These are phyloP conservation scores for Nautilus pompilius DNA, from an alignment of 1,140 invertebrate species.

Conservation along the genomic window DNA sequence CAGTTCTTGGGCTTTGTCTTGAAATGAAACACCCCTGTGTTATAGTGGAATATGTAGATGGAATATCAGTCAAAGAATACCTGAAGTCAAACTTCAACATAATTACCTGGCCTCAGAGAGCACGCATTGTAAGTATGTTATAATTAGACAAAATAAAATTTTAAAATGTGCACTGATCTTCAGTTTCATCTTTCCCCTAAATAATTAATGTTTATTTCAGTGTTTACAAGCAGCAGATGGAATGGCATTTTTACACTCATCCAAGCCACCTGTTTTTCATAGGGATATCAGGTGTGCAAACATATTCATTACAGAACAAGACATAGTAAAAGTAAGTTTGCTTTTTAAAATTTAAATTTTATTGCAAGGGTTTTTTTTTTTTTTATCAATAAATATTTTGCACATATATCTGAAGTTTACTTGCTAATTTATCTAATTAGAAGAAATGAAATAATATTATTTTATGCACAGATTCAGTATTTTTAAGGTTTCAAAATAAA, in stretches of 20 bases:
- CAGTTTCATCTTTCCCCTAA: background rate
- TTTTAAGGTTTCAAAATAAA: too few species aligned
- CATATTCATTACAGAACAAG: constrained; percentile 78
- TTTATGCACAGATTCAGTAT: too few species aligned
- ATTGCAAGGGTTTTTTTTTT: too few species aligned
- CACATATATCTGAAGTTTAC: too few species aligned
- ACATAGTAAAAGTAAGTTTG: constrained; percentile 36
- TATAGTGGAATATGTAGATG: constrained; percentile 44
- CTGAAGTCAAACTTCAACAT: constrained; percentile 23
- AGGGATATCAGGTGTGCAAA: constrained; percentile 87
- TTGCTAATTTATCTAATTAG: too few species aligned
- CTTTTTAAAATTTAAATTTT: too few species aligned
- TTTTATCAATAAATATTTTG: too few species aligned
- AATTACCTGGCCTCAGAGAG: constrained; percentile 38
- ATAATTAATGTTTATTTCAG: constrained; percentile 16
- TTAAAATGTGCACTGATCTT: background rate
- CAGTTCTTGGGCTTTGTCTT: constrained; percentile 41
- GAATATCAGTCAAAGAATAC: constrained; percentile 43
- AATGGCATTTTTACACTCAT: constrained; percentile 91
- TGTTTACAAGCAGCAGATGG: constrained; percentile 64
- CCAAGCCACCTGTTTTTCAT: constrained; percentile 95
- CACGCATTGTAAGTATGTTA: constrained; percentile 39
- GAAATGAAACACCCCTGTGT: constrained; percentile 43
- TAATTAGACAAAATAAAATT: background rate
- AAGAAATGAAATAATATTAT: too few species aligned